A percentile compares a stretch with the other conserved stretches of the same genome.
These are phyloP conservation scores for Eupithecia insigniata DNA, from an alignment of 2,888 invertebrate genomes.

Conservation along the genomic window DNA sequence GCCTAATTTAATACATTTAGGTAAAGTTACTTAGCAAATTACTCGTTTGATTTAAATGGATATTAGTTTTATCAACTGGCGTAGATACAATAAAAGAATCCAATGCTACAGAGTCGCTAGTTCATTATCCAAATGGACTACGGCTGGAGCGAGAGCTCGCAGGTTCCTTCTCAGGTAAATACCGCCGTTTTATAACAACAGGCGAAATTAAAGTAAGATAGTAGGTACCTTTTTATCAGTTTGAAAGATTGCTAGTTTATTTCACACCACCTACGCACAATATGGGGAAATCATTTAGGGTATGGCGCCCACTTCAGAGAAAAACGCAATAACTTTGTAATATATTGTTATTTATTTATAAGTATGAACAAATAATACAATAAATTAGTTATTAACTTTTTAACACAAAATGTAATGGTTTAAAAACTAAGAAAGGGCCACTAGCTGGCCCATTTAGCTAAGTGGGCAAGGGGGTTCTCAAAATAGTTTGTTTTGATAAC, in stretches of 20 bases:
- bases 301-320: too few species aligned
- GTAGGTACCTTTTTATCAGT: background rate
- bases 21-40: slow-evolving; percentile 36
- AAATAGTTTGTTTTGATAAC: too few species aligned
- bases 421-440: too few species aligned
- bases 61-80: slow-evolving; percentile 64
- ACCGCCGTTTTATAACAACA: background rate
- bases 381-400: too few species aligned
- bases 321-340: too few species aligned
- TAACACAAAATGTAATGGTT: too few species aligned
- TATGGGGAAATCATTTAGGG: too few species aligned
- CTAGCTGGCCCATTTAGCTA: too few species aligned
- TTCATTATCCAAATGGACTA: slow-evolving; percentile 84
- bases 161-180: background rate
- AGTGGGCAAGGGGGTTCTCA: too few species aligned
- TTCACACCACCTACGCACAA: background rate
- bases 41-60: slow-evolving; percentile 51
- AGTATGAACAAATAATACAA: too few species aligned
- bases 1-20: slow-evolving; percentile 14
- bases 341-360: too few species aligned
- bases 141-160: slow-evolving; percentile 52
- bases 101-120: slow-evolving; percentile 74
- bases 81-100: slow-evolving; percentile 67
- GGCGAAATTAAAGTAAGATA: background rate
- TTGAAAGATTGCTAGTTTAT: background rate